A percentile compares a stretch with the other conserved stretches of the same genome.
These are phyloP conservation scores for Anseranas semipalmata DNA, from an alignment of 2,113 vertebrate species.

Conservation along the genomic window DNA sequence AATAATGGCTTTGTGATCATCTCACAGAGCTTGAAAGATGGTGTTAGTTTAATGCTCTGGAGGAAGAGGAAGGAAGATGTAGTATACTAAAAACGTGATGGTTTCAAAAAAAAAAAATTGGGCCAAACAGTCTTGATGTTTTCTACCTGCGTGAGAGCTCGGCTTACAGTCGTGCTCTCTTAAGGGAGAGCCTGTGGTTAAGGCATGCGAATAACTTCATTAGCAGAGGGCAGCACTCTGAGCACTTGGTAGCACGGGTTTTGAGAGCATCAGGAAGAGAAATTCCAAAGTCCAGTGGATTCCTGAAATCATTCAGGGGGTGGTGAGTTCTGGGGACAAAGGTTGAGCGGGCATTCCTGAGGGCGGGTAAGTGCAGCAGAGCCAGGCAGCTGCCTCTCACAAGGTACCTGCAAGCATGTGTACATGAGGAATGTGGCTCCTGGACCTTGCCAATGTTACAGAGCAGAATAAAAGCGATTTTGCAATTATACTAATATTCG, in stretches of 20 bases:
- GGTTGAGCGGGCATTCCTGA: not conserved
- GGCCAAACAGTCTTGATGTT: not conserved
- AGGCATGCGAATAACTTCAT: fast-evolving
- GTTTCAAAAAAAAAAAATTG: not conserved
- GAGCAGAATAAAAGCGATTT: not conserved
- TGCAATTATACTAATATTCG: too few relatives aligned
- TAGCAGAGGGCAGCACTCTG: fast-evolving
- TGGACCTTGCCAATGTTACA: fast-evolving
- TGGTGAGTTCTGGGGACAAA: not conserved
- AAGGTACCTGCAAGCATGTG: not conserved
- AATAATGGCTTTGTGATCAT: not conserved
- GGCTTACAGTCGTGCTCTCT: not conserved
- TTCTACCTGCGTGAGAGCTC: not conserved
- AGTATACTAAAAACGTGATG: not conserved
- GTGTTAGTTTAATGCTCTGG: fast-evolving
- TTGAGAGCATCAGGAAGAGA: not conserved
- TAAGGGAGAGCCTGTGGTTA: too few relatives aligned
- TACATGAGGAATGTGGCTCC: fast-evolving
- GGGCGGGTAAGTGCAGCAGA: fast-evolving
- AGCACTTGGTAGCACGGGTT: fast-evolving
- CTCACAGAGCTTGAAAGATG: not conserved
- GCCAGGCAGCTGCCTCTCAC: not conserved
- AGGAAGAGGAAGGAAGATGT: not conserved
- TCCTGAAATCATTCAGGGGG: not conserved
- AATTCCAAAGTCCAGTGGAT: not conserved